Conservation (phyloP, 2,797 vertebrate genomes). For the Lophius americanus region DNA sequence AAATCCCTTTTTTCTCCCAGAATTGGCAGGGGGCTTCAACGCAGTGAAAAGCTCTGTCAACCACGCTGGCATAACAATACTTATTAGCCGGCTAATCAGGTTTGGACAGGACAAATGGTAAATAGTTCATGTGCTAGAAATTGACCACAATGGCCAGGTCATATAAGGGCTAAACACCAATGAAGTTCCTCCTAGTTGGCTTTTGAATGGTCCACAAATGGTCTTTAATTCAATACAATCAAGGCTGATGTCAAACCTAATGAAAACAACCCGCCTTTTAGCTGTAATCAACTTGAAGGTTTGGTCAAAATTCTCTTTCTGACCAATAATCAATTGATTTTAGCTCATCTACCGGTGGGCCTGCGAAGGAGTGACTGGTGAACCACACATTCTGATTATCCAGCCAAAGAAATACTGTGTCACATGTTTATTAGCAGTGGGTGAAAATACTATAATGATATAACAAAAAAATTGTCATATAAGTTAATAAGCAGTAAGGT, state of each 20-base stretch:
- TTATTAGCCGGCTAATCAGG: slow-evolving; percentile 71
- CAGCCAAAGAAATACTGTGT: slow-evolving; percentile 6
- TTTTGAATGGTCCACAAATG: slow-evolving; percentile 67
- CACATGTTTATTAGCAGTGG: neutral
- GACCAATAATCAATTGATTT: slow-evolving; percentile 51
- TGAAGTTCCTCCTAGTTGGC: slow-evolving; percentile 55
- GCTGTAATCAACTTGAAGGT: slow-evolving; percentile 14
- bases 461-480: slow-evolving; percentile 19
- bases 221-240: slow-evolving; percentile 69
- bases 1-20: slow-evolving; percentile 32
- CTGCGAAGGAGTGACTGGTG: slow-evolving; percentile 18
- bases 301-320: slow-evolving; percentile 31
- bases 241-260: slow-evolving; percentile 45
- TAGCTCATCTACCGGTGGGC: slow-evolving; percentile 4
- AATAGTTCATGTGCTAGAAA: slow-evolving; percentile 69
- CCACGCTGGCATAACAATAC: slow-evolving; percentile 52
- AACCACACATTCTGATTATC: slow-evolving; percentile 26
- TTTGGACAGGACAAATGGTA: slow-evolving; percentile 59
- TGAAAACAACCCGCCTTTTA: slow-evolving; percentile 59
- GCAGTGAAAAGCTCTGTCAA: slow-evolving; percentile 52
- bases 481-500: slow-evolving; percentile 4
- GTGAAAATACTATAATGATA: slow-evolving; percentile 12
- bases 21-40: slow-evolving; percentile 32
- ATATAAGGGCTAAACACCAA: slow-evolving; percentile 75
- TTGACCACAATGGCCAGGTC: slow-evolving; percentile 68